Evolutionary conservation across 2,888 invertebrate genomes (phyloP), one percentile per base, ranked within the genome.

Genomic region (Ennomos quercinarius): DNA sequence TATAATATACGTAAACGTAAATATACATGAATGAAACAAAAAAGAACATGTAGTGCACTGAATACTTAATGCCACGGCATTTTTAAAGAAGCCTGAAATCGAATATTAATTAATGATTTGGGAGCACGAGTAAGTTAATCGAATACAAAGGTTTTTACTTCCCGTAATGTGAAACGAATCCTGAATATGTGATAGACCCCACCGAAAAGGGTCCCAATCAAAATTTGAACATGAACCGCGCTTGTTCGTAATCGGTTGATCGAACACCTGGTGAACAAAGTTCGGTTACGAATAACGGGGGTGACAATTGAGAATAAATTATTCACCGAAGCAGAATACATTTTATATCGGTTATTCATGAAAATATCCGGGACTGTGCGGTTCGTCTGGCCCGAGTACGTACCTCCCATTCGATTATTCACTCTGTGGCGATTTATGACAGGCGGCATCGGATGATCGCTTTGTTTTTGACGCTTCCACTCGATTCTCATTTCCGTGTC

Each of bases 271-370:
- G 72, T 70, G 77, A 77, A 77, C 78, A 77, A 77, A 74, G 70
- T 77, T 78, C 63, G 71, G 71, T 73, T 66, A 68, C 67, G 71
- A 72, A 68, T 68, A 72, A n/a, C 71, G 64, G 70, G 74, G 77
- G 80, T 78, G 83, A 83, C 83, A 84, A 82, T 84, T 75, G 78
- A 68, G 74, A 77, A 82, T 88, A 89, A 89, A 87, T 89, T 85
- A 89, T 90, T 89, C 85, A 88, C 76, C 74, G 76, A 71, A 77
- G 76, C 76, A 77, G 74, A 83, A 80, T 83, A 81, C 78, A 81
- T 82, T 83, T 81, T 83, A 85, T 84, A 85, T 87, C 83, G 82
- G 83, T 83, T 84, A 85, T 84, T 81, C 84, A 87, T 86, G 84
- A 77, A 83, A 67, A 84, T 82, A 83, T 83, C 81, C 78, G 80